Percentiles rank a stretch among this genome's conserved stretches.
Conservation (phyloP, 1,140 invertebrate species). For the Drosophila pectinifera region DNA sequence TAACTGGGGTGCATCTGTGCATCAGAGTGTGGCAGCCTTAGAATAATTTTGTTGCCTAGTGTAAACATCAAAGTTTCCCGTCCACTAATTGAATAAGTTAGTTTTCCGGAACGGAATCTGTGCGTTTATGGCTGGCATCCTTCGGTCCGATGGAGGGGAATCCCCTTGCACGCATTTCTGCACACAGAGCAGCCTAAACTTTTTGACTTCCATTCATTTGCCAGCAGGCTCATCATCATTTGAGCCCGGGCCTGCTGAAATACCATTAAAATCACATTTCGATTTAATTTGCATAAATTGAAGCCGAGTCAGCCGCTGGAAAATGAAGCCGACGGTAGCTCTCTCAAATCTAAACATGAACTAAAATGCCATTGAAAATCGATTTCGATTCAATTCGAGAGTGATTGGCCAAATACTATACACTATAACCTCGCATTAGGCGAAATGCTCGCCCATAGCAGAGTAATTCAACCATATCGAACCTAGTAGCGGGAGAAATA, state of each 20-base stretch:
- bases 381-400: constrained; percentile 72
- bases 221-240: constrained; percentile 39
- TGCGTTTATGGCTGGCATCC: constrained; percentile 41
- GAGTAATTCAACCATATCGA: constrained; percentile 9
- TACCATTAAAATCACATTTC: constrained; percentile 76
- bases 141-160: neutral
- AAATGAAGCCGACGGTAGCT: constrained; percentile 30
- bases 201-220: constrained; percentile 39
- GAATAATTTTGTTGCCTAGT: constrained; percentile 3
- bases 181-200: constrained; percentile 33
- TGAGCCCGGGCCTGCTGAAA: constrained; percentile 24
- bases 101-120: constrained; percentile 43
- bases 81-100: constrained; percentile 51
- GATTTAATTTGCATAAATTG: constrained; percentile 76
- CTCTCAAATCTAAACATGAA: neutral
- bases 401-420: constrained; percentile 55
- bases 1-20: neutral
- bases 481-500: too few species aligned
- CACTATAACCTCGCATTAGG: constrained; percentile 1
- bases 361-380: constrained; percentile 65
- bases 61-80: constrained; percentile 31
- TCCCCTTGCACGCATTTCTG: constrained; percentile 13
- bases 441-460: constrained; percentile 8
- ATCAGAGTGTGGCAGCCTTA: neutral
- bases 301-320: constrained; percentile 36